Evolutionary conservation across 2,797 vertebrate genomes (phyloP), one percentile per base, ranked within the genome.

Genomic region (Phoebastria nigripes): DNA sequence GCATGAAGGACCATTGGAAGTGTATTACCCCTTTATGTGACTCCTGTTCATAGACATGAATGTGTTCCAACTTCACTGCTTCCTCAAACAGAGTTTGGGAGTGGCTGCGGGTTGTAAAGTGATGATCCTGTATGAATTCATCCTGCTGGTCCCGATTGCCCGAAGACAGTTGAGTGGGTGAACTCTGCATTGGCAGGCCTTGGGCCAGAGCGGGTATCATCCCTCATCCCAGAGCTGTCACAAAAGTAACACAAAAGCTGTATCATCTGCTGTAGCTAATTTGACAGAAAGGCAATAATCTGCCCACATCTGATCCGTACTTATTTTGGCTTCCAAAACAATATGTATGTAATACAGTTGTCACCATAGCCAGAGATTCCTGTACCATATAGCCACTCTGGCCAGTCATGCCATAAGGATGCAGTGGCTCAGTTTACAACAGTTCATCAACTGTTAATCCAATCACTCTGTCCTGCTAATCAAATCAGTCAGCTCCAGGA

Each of bases 381-480:
- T 41, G 52, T 33, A 7, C 37, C 2, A 1, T 24, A 8, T 63
- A 91, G 79, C 35, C 33, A 6, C 39, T 59, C 63, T 42, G 81
- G n/a, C 54, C 82, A 76, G 69, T 54, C 46, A 1, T 17, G 42
- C 62, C n/a, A 16, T 82, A 29, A 89, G 83, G 93, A 83, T 90
- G 73, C 73, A 54, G 77, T 21, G 6, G 69, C 92, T 94, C 77
- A 31, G 80, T 63, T 95, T 90, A 90, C 80, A 81, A 12, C 82
- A 76, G 39, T 84, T 84, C 90, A 72, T 86, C 2, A 7, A 9
- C 93, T 92, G 90, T 42, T 97, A 96, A 94, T 97, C 88, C 86
- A 81, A 51, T 95, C 95, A 76, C 86, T 92, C 92, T 80, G 82
- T 69, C 66, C 72, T 90, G 90, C 85, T 96, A 94, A 96, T 94